Base-by-base conservation (phyloP, 2,797 vertebrate genomes). In the Petrocephalus schoutedeni region DNA sequence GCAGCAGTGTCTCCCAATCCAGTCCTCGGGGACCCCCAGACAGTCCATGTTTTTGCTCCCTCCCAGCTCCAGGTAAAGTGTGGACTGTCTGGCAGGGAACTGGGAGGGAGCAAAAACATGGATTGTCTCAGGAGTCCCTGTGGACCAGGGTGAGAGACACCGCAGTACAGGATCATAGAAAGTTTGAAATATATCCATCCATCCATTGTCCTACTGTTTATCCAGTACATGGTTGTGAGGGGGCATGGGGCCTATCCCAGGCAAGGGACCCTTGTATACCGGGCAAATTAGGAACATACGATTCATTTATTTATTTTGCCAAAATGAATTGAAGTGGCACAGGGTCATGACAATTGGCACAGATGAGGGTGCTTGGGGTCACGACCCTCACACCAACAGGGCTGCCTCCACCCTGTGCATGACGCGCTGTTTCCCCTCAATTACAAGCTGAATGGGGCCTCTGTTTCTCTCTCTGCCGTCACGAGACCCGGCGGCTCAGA, bases 361-460 rank as follows among this genome's bases (percentile, higher is more conserved):
- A 28, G 51, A 21, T 56, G 82, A 61, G 28, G 61, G 51, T 74
- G 51, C 58, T 88, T 71, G 49, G 85, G 59, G 86, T 32, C 59
- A 21, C 53, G 45, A 54, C 82, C 59, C 14, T 56, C 45, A 54
- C 82, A 23, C 45, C 8, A 82, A 53, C 12, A 32, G 56, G 32
- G 21, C 54, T 10, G 77, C 4, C 45, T 6, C 83, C 87, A 14
- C 85, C 61, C 53, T 59, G 21, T 23, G 56, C 57, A 28, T 87
- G 54, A 82, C 32, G 51, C 8, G 54, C 74, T 56, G 49, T 67
- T 87, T 84, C 77, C 41, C 41, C 51, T 23, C 32, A 58, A 23
- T 54, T 57, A 84, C 6, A 8, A 80, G 19, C 80, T 87, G 86
- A 89, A 89, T 87, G 80, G 82, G 21, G 32, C 61, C 36, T 87